Conservation (phyloP, 2,797 vertebrate species). For the Melanogrammus aeglefinus region DNA sequence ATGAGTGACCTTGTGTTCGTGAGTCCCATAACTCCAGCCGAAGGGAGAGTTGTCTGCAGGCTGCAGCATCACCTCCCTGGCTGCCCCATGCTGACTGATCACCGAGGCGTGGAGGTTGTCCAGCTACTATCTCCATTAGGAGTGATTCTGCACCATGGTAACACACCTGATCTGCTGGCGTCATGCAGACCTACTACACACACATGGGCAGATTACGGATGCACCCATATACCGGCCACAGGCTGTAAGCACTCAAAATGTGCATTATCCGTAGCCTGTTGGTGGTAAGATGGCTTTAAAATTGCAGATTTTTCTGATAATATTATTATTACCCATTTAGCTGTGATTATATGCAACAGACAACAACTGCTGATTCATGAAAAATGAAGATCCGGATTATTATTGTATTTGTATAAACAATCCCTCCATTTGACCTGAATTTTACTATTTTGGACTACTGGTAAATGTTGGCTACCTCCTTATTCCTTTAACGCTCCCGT, state of each 20-base stretch:
- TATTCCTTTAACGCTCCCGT: too few species aligned
- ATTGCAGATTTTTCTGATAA: neutral
- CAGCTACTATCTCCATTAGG: neutral
- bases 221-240: neutral
- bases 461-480: neutral
- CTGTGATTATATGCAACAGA: neutral
- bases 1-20: neutral
- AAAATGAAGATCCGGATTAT: too few species aligned
- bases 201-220: neutral
- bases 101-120: neutral
- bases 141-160: neutral
- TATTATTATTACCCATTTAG: neutral
- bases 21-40: neutral
- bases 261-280: neutral
- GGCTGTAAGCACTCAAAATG: neutral
- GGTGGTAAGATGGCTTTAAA: neutral
- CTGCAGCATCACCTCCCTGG: neutral
- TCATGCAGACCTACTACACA: neutral
- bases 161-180: neutral
- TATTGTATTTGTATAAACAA: neutral
- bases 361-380: neutral
- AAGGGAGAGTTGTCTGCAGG: neutral
- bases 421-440: neutral
- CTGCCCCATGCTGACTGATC: constrained; percentile 4
- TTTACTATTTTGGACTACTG: neutral